phyloP scores from a whole-genome alignment of 2,113 vertebrate species.

The Oryzias woworae region DNA sequence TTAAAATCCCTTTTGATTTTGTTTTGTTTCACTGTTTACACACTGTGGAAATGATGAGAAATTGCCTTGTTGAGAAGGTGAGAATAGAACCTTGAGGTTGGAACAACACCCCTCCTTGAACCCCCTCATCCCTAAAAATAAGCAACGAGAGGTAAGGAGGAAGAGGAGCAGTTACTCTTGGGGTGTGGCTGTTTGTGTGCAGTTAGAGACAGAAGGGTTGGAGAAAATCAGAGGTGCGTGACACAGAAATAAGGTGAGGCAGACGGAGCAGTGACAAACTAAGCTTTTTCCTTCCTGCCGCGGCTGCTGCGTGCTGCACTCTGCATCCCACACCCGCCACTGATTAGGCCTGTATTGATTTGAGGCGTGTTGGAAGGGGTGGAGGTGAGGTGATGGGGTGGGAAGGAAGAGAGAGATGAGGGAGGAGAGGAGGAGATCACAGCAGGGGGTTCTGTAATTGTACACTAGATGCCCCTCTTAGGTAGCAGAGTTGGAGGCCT shows the following conservation, averaged over 20 bases:
- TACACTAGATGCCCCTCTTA: slow-evolving; percentile 79
- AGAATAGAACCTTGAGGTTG: slow-evolving; percentile 9
- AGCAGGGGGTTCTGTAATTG: slow-evolving; percentile 82
- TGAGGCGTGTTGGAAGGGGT: slow-evolving; percentile 76
- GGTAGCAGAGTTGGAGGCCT: slow-evolving; percentile 58
- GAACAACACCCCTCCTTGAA: not conserved
- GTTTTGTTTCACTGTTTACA: slow-evolving; percentile 29
- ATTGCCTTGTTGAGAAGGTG: slow-evolving; percentile 44
- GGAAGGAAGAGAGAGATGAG: slow-evolving; percentile 44
- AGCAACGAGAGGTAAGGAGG: slow-evolving; percentile 36
- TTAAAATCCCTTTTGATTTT: not conserved
- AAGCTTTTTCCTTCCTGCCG: slow-evolving; percentile 85
- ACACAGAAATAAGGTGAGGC: slow-evolving; percentile 54
- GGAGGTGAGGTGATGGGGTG: slow-evolving; percentile 31
- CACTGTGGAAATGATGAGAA: slow-evolving; percentile 57
- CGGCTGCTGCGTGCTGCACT: slow-evolving; percentile 78
- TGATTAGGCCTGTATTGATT: slow-evolving; percentile 93
- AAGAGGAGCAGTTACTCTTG: slow-evolving; percentile 40
- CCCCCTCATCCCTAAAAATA: slow-evolving; percentile 55
- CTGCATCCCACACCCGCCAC: slow-evolving; percentile 78
- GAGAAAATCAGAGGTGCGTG: slow-evolving; percentile 46
- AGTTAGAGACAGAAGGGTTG: slow-evolving; percentile 39
- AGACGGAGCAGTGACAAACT: slow-evolving; percentile 83
- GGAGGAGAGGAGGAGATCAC: slow-evolving; percentile 49
- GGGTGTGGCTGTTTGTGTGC: slow-evolving; percentile 42